Evolutionary conservation across 1,140 invertebrate genomes (phyloP).

Genomic region (Drosophila baimaii): DNA sequence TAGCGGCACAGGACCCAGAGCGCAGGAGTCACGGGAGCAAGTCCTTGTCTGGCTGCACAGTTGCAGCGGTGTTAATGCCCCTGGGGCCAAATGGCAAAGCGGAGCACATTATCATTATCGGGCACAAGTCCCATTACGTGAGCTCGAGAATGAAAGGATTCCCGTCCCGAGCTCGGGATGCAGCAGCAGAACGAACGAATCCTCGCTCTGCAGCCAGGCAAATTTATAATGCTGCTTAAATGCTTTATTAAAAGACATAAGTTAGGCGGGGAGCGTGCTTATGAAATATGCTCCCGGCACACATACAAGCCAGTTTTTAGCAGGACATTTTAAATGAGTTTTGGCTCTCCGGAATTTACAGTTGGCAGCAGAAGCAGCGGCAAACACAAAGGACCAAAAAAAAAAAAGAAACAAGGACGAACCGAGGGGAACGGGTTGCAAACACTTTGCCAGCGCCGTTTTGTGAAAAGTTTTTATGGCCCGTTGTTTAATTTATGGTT

Average conservation of each 20-base stretch:
- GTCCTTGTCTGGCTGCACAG: constrained; percentile 28
- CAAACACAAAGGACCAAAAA: constrained; percentile 18
- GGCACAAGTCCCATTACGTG: constrained; percentile 43
- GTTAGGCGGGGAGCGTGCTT: constrained; percentile 49
- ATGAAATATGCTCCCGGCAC: constrained; percentile 52
- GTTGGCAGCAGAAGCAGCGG: constrained; percentile 24
- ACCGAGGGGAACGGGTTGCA: constrained; percentile 41
- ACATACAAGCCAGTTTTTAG: background rate
- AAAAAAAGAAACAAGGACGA: constrained; percentile 4
- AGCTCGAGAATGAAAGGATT: constrained; percentile 26
- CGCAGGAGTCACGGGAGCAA: background rate
- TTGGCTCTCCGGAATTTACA: constrained; percentile 59
- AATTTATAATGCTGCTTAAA: constrained; percentile 75
- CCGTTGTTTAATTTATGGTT: constrained; percentile 80
- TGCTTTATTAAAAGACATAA: constrained; percentile 77
- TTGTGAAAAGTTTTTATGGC: constrained; percentile 75
- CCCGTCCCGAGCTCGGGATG: constrained; percentile 14
- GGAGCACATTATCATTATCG: constrained; percentile 55
- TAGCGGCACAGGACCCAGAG: background rate
- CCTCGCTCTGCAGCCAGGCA: constrained; percentile 65
- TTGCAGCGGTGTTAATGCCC: constrained; percentile 47
- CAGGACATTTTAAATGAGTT: constrained; percentile 73
- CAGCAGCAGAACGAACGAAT: constrained; percentile 57
- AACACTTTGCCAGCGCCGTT: constrained; percentile 65
- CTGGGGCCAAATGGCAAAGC: constrained; percentile 30